Conservation (phyloP, 2,888 invertebrate genomes). For the Scaptomyza caliginosa region DNA sequence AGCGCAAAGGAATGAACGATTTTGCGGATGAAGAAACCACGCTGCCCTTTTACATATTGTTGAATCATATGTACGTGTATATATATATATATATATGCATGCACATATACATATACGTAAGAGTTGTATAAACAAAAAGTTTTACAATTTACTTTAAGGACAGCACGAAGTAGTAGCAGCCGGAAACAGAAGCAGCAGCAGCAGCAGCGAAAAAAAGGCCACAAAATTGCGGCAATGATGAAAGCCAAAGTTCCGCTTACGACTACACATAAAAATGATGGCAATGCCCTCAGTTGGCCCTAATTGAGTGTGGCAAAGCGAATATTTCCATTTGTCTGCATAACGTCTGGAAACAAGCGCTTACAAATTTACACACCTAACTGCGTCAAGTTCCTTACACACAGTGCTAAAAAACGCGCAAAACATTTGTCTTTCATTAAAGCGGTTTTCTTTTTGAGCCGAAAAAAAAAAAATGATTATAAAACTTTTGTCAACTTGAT, state of each 20-base stretch:
- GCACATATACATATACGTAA: background rate
- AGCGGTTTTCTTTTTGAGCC: constrained; percentile 5
- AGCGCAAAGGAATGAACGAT: constrained; percentile 27
- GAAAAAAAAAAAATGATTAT: background rate
- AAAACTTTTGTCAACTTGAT: constrained; percentile 41
- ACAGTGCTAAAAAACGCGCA: constrained; percentile 1
- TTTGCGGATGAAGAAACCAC: constrained; percentile 28
- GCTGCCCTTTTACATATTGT: constrained; percentile 43
- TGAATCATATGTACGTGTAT: constrained; percentile 32
- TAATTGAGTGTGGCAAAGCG: constrained; percentile 29
- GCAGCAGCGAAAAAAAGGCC: constrained; percentile 19
- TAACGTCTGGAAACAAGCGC: constrained; percentile 16
- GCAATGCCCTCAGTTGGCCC: constrained; percentile 29
- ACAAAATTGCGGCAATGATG: constrained; percentile 59
- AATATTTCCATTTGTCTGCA: constrained; percentile 25
- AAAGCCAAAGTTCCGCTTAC: constrained; percentile 32
- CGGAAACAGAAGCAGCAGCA: background rate
- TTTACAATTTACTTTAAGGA: constrained; percentile 31
- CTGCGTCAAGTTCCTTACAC: constrained; percentile 11
- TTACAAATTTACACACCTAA: constrained; percentile 6
- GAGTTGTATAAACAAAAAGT: constrained; percentile 44
- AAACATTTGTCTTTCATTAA: constrained; percentile 28
- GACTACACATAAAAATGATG: constrained; percentile 22
- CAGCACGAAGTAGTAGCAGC: constrained; percentile 1
- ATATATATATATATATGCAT: background rate